Evolutionary conservation across 2,888 invertebrate genomes (phyloP).

Genomic region (Cryptosula pallasiana): DNA sequence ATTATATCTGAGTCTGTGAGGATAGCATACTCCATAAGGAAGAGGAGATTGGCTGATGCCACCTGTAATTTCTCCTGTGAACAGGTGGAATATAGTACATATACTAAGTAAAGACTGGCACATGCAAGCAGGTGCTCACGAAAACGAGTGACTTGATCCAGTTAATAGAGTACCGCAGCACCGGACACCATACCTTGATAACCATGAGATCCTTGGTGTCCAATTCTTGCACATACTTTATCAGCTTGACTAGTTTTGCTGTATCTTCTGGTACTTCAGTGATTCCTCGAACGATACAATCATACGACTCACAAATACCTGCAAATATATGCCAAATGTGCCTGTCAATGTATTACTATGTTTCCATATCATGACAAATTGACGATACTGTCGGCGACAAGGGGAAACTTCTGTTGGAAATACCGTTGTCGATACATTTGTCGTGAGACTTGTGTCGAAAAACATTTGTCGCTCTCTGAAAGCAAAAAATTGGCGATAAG

Average conservation of each 20-base stretch:
- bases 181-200: slow-evolving; percentile 44
- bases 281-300: slow-evolving; percentile 45
- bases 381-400: no score
- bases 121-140: no score
- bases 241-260: slow-evolving; percentile 44
- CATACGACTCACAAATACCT: slow-evolving; percentile 49
- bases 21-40: slow-evolving; percentile 49
- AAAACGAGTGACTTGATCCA: no score
- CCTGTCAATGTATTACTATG: not conserved
- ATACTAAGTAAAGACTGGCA: no score
- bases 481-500: no score
- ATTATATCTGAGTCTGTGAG: slow-evolving; percentile 45
- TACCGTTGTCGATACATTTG: no score
- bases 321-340: not conserved
- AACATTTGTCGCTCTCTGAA: no score
- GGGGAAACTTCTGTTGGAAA: no score
- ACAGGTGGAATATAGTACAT: not conserved
- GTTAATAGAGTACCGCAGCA: no score
- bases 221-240: slow-evolving; percentile 48
- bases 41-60: slow-evolving; percentile 49
- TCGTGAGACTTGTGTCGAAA: no score
- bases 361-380: no score
- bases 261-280: slow-evolving; percentile 46
- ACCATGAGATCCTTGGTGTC: slow-evolving; percentile 42
- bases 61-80: slow-evolving; percentile 46